Evolutionary conservation across 2,113 vertebrate genomes (phyloP).

Genomic region (Anhinga rufa): DNA sequence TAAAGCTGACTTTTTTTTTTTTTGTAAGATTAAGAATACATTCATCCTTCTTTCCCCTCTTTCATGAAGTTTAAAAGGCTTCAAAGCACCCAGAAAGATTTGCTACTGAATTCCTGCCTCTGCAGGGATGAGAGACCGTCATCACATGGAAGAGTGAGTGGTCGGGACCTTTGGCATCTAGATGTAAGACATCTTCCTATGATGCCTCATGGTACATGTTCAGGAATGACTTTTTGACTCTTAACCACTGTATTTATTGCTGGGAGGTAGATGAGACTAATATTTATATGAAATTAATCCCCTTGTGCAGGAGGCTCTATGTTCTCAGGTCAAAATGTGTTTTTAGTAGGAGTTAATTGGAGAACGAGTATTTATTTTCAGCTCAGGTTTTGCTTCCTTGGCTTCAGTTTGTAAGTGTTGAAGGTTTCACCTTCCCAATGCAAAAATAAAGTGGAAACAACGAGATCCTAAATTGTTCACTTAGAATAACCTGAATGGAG

Average conservation of each 20-base stretch:
- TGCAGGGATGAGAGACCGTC: not conserved
- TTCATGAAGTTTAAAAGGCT: not conserved
- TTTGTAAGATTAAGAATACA: not conserved
- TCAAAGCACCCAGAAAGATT: not conserved
- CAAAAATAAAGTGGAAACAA: constrained; percentile 30
- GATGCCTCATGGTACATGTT: not conserved
- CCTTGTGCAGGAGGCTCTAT: not conserved
- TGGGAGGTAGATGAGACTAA: not conserved
- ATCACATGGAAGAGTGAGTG: not conserved
- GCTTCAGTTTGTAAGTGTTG: not conserved
- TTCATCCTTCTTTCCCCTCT: not conserved
- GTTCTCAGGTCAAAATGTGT: not conserved
- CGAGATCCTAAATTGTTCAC: not conserved
- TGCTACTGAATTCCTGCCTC: not conserved
- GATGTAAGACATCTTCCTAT: not conserved
- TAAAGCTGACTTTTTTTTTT: too few relatives aligned
- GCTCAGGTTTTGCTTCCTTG: constrained; percentile 33
- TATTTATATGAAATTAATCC: not conserved
- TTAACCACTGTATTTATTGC: not conserved
- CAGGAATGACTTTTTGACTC: not conserved
- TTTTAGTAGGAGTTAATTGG: not conserved
- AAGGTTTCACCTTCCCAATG: constrained; percentile 19
- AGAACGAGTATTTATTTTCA: not conserved
- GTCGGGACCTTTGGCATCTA: not conserved
- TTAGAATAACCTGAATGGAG: constrained; percentile 32